Base-by-base conservation (phyloP, 35 echinoderm and acorn worm species). In the Apostichopus californicus region DNA sequence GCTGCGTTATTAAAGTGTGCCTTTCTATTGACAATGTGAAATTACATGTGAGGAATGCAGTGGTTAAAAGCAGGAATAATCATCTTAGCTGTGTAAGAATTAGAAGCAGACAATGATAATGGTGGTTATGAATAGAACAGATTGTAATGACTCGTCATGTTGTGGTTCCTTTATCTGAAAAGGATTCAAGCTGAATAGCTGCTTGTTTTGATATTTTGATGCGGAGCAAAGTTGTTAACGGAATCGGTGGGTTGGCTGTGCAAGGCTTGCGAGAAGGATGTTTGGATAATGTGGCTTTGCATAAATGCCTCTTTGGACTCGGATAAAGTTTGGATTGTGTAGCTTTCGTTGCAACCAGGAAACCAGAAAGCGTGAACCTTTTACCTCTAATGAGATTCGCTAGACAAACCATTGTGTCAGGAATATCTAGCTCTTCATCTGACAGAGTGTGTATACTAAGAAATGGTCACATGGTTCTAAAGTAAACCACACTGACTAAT, bases 1-100 rank as follows among this genome's bases (percentile, higher is more conserved):
- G 55, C 55, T 55, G 81, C 54, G 55, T 85, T 85, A 85, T 85
- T 85, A 58, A 46, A 85, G 56, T 58, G 81, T 60, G 81, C 55
- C 17, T 85, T 83, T 55, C 81, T 58, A 55, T 85, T 58, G 55
- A 85, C 81, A 85, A 85, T 85, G 54, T 85, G 81, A 85, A 85
- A 85, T 85, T 85, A 55, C 81, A 85, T 57, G 13, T 85, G 20
- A 58, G 81, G 55, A 23, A 25, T 85, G 81, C 81, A 85, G 81
- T 85, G 52, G 54, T 85, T 85, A 58, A 85, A 57, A 75, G 13
- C 34, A 85, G 56, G 24, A 58, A 85, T 85, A 85, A 85, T 85
- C 81, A 57, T 85, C 81, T 57, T 59, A 85, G 23, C 22, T 18
- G 54, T 22, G 55, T 85, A 59, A 85, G 55, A 85, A 60, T 54